A percentile compares a stretch with the other conserved stretches of the same genome.
Evolutionary conservation across 2,888 invertebrate genomes (phyloP).

Genomic region (Vanessa cardui): DNA sequence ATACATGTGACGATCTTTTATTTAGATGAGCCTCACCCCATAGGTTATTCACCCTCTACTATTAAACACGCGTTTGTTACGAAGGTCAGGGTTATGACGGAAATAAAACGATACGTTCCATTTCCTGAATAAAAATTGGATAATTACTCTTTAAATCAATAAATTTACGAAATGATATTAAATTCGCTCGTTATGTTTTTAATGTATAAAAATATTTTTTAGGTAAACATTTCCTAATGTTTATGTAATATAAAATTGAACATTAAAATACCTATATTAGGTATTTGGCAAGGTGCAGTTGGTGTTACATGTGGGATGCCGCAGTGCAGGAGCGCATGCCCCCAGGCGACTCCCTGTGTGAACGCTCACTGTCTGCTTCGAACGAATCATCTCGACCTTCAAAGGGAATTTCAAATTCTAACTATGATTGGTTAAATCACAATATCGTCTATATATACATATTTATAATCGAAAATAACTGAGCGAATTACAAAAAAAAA

Average conservation of each 20-base stretch:
- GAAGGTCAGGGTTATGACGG: slow-evolving; percentile 75
- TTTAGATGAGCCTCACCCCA: slow-evolving; percentile 74
- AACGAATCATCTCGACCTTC: background rate
- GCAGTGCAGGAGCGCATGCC: slow-evolving; percentile 72
- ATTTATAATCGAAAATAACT: no score
- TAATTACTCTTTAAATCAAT: no score
- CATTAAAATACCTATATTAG: no score
- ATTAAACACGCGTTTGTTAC: slow-evolving; percentile 56
- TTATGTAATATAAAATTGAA: no score
- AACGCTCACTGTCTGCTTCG: slow-evolving; percentile 18
- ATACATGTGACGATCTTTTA: slow-evolving; percentile 71
- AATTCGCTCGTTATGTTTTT: no score
- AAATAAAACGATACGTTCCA: slow-evolving; percentile 35
- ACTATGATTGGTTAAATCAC: no score
- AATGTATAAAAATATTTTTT: no score
- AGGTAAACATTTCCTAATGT: no score
- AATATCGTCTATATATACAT: no score
- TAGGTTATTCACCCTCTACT: slow-evolving; percentile 70
- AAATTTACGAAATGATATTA: no score
- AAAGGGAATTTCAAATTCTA: background rate
- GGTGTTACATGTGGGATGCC: slow-evolving; percentile 52
- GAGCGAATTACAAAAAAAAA: no score
- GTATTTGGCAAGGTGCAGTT: slow-evolving; percentile 33
- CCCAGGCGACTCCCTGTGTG: slow-evolving; percentile 29
- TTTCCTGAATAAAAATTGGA: slow-evolving; percentile 5